These are phyloP conservation scores for Gastrophysa polygoni DNA, from an alignment of 2,888 invertebrate species.

Conservation along the genomic window DNA sequence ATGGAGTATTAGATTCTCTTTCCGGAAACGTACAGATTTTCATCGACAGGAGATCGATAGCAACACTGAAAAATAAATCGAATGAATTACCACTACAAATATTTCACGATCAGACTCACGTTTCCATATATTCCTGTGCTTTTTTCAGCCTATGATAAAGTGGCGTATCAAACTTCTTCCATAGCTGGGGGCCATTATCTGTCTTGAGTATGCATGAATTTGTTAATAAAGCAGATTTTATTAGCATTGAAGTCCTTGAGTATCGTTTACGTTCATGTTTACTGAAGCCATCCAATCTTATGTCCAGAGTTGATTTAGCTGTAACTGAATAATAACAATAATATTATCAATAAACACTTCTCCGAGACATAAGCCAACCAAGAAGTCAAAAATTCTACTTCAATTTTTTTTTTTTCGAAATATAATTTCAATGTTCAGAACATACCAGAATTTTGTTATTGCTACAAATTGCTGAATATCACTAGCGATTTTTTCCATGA, in stretches of 20 bases:
- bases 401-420: too few species aligned
- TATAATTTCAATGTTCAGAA: too few species aligned
- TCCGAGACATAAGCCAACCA: not conserved
- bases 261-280: constrained; percentile 62
- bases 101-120: too few species aligned
- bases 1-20: constrained; percentile 37
- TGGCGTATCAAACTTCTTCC: constrained; percentile 76
- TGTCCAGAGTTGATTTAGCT: constrained; percentile 73
- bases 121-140: constrained; percentile 76
- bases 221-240: constrained; percentile 74
- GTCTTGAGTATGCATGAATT: constrained; percentile 73
- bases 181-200: constrained; percentile 73
- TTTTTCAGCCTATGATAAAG: constrained; percentile 70
- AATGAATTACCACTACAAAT: too few species aligned
- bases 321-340: constrained; percentile 66
- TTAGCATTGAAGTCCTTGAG: constrained; percentile 71
- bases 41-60: constrained; percentile 67
- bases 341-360: too few species aligned
- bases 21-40: constrained; percentile 62
- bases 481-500: too few species aligned
- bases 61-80: constrained; percentile 65
- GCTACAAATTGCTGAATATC: too few species aligned
- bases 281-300: constrained; percentile 71
- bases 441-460: too few species aligned
- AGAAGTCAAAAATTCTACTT: too few species aligned